Percentiles rank a stretch among this genome's conserved stretches.
phyloP scores from a whole-genome alignment of 2,797 vertebrate species.

The Notoglanidium macrostoma region DNA sequence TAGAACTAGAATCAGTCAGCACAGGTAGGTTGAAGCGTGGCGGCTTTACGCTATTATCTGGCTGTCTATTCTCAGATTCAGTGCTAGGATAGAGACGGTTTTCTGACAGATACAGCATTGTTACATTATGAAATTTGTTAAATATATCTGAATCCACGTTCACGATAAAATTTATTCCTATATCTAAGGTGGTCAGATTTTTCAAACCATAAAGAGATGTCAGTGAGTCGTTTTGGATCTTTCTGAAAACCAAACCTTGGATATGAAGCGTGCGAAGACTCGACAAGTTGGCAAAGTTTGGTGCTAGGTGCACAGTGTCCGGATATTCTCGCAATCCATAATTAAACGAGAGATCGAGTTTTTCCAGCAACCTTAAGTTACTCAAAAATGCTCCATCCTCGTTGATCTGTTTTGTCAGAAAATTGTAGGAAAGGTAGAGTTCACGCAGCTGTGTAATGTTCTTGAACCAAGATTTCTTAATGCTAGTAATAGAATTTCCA shows the following conservation, averaged over 20 bases:
- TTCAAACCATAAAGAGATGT: conserved; percentile 71
- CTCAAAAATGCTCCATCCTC: conserved; percentile 73
- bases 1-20: not conserved
- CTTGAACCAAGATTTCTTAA: conserved; percentile 82
- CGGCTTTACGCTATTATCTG: conserved; percentile 12
- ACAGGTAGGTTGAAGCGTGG: conserved; percentile 46
- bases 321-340: conserved; percentile 76
- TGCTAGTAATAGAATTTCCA: conserved; percentile 81
- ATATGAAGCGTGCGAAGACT: conserved; percentile 79
- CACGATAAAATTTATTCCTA: conserved; percentile 92
- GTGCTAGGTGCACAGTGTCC: conserved; percentile 72
- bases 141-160: conserved; percentile 73
- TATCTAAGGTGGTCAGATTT: conserved; percentile 80
- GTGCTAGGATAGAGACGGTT: conserved; percentile 77
- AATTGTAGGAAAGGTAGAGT: conserved; percentile 85
- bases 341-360: conserved; percentile 89
- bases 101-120: conserved; percentile 78
- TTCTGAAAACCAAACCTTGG: conserved; percentile 84
- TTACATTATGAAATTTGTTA: conserved; percentile 64
- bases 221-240: conserved; percentile 68
- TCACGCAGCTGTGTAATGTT: conserved; percentile 71
- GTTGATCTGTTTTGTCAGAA: conserved; percentile 74
- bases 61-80: fast-evolving
- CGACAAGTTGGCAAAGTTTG: conserved; percentile 76
- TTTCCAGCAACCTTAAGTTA: conserved; percentile 72